These are phyloP conservation scores for Pogona vitticeps DNA, from an alignment of 2,113 vertebrate genomes.

Conservation along the genomic window DNA sequence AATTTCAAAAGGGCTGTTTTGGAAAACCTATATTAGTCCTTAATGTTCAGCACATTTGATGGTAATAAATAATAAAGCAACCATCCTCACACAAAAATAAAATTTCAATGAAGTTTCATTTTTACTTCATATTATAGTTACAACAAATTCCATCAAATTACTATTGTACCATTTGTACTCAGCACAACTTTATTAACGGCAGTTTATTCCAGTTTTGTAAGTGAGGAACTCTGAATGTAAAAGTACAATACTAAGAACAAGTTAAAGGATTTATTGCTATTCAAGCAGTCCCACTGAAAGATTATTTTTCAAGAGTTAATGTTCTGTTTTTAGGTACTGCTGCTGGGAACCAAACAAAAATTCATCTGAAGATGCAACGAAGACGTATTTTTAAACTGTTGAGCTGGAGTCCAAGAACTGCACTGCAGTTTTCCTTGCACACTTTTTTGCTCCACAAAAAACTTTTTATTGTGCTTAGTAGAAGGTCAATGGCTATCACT, in stretches of 20 bases:
- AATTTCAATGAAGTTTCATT: slow-evolving; percentile 9
- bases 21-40: not conserved
- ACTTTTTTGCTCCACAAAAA: slow-evolving; percentile 77
- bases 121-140: not conserved
- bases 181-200: not conserved
- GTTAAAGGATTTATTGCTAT: slow-evolving; percentile 49
- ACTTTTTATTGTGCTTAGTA: slow-evolving; percentile 79
- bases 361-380: slow-evolving; percentile 2
- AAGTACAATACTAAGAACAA: slow-evolving; percentile 13
- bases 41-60: not conserved
- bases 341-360: slow-evolving; percentile 36
- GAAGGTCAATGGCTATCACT: slow-evolving; percentile 82
- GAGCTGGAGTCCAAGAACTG: slow-evolving; percentile 56
- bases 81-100: not conserved
- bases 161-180: not conserved
- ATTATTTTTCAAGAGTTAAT: slow-evolving; percentile 34
- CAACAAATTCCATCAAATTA: slow-evolving; percentile 28
- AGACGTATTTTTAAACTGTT: slow-evolving; percentile 36
- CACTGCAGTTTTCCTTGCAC: slow-evolving; percentile 56
- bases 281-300: slow-evolving; percentile 35
- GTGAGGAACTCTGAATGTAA: not conserved
- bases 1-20: not conserved
- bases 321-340: slow-evolving; percentile 8
- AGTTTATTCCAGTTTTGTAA: slow-evolving; percentile 31
- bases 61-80: not conserved